A percentile compares a stretch with the other conserved stretches of the same genome.
These are phyloP conservation scores for Odocoileus hemionus DNA, from an alignment of 2,113 vertebrate genomes.

Conservation along the genomic window DNA sequence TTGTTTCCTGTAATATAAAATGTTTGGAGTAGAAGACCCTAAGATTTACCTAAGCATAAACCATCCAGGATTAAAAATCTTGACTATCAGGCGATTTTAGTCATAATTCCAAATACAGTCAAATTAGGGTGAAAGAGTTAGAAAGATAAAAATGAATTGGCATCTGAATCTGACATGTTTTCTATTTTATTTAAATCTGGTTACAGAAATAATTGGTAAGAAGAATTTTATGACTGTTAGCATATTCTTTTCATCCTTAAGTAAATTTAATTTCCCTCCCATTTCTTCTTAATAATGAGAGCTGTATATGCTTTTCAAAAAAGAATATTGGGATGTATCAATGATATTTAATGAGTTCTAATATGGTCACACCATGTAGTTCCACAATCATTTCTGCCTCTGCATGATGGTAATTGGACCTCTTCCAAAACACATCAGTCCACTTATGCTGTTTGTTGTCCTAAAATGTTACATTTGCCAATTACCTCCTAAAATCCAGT, in stretches of 20 bases:
- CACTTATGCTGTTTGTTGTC: neutral
- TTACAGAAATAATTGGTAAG: neutral
- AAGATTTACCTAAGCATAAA: neutral
- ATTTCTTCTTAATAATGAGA: neutral
- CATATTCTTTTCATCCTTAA: neutral
- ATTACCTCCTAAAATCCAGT: neutral
- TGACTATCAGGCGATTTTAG: neutral
- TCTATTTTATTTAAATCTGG: neutral
- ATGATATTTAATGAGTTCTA: neutral
- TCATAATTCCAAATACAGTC: neutral
- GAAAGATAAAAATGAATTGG: neutral
- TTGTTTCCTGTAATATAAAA: neutral
- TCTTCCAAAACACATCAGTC: neutral
- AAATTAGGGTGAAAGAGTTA: neutral
- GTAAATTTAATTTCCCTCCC: conserved; percentile 7
- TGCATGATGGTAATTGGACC: neutral
- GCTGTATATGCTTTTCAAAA: neutral
- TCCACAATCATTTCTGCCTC: neutral
- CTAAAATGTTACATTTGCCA: conserved; percentile 44
- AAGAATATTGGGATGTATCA: neutral
- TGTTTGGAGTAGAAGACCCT: neutral
- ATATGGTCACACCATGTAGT: neutral
- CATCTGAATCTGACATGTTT: neutral
- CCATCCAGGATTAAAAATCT: neutral
- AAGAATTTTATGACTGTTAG: neutral